Conservation (phyloP, 2,113 vertebrate species). For the Puffinus mauretanicus region DNA sequence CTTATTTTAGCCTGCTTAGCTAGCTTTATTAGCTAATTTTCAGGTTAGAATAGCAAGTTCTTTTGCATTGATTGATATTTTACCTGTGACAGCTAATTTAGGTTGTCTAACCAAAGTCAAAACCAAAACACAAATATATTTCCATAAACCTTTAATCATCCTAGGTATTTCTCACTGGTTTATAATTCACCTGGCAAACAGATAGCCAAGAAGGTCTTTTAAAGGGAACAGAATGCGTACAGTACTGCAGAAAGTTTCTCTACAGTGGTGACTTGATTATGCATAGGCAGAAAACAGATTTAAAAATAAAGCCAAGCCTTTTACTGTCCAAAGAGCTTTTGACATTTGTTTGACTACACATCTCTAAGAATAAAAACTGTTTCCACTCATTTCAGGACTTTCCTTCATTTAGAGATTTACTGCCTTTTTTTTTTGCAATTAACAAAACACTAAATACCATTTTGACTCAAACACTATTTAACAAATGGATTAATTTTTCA, state of each 20-base stretch:
- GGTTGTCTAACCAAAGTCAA: not conserved
- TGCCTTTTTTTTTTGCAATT: not conserved
- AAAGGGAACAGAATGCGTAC: not conserved
- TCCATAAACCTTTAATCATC: not conserved
- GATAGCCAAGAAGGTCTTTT: not conserved
- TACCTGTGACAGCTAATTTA: not conserved
- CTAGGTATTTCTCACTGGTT: not conserved
- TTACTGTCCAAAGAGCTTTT: not conserved
- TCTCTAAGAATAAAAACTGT: not conserved
- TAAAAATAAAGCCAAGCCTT: not conserved
- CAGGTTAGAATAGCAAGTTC: not conserved
- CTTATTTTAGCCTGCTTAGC: not conserved
- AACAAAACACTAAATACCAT: not conserved
- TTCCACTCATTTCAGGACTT: not conserved
- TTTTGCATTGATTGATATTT: not conserved
- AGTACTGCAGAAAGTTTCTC: not conserved
- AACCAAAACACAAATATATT: not conserved
- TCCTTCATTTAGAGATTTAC: not conserved
- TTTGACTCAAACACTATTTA: not conserved
- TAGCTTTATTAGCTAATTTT: not conserved
- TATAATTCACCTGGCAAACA: not conserved
- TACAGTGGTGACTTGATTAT: not conserved
- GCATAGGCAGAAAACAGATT: not conserved
- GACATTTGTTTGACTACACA: not conserved
- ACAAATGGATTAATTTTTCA: not conserved